Evolutionary conservation across 2,113 vertebrate species (phyloP).

Genomic region (Egretta garzetta): DNA sequence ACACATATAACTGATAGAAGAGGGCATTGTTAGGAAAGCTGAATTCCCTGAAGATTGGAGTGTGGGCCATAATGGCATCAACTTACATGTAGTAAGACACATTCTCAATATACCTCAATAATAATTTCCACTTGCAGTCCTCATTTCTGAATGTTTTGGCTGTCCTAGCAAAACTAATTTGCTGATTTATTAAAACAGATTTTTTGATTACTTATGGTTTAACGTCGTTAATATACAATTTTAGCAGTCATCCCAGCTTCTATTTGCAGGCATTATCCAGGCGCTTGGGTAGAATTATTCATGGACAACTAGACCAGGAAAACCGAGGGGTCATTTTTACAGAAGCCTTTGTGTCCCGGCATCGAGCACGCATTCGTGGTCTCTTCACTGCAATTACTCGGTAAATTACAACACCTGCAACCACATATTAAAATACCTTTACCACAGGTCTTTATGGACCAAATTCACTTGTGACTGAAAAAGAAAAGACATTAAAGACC

Average conservation of each 20-base stretch:
- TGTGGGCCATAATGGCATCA: background rate
- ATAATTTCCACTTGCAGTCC: background rate
- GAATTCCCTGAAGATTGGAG: background rate
- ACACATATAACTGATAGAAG: background rate
- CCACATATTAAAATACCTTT: background rate
- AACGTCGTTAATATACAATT: background rate
- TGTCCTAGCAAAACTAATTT: background rate
- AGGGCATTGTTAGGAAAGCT: background rate
- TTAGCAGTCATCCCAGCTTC: background rate
- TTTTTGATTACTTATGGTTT: background rate
- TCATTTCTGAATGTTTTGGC: background rate
- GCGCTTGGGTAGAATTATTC: conserved; percentile 88
- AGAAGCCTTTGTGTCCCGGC: conserved; percentile 88
- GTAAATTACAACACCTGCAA: conserved; percentile 63
- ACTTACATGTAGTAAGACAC: background rate
- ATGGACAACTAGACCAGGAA: conserved; percentile 90
- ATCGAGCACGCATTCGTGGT: conserved; percentile 91
- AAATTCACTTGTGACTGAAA: background rate
- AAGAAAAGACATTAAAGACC: background rate
- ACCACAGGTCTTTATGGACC: background rate
- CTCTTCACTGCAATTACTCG: conserved; percentile 93
- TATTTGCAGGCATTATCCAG: conserved; percentile 82
- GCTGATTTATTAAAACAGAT: background rate
- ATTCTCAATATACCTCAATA: background rate
- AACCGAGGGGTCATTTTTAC: conserved; percentile 93